Evolutionary conservation across 2,797 vertebrate species (phyloP), one percentile per base, ranked within the genome.

Genomic region (Chelon labrosus): DNA sequence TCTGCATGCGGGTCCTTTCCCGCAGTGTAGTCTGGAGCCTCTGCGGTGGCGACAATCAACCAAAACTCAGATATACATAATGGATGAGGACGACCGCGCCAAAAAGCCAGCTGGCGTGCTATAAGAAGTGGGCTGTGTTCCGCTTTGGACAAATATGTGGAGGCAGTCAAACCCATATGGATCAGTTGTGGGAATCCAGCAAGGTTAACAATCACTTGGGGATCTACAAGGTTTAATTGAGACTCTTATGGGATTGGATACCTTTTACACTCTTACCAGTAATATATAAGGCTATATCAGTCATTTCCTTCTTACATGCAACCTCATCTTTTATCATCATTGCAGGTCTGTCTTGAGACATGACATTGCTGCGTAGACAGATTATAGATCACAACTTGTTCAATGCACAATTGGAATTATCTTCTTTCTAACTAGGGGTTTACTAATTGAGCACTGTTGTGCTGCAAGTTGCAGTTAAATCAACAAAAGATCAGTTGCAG

Each of bases 51-150:
- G 82, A 87, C 80, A 80, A 84, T 89, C 87, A 80, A 84, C 79
- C 62, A 85, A 79, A 86, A 85, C 79, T 83, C 78, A 69, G 77
- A 87, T 78, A 90, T 91, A 81, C 85, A 93, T 91, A 89, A 94
- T 91, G 86, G 70, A 93, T 91, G 84, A 89, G 80, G 58, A 75
- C 60, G 22, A 75, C 31, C 35, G 58, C 86, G 82, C 75, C 86
- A 88, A 69, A 62, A 58, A 89, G 80, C 77, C 82, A 89, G 86
- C 86, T 91, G 86, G 90, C 84, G 75, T 62, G 59, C 85, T 79
- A 83, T 78, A 79, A 89, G 88, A 90, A 75, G 81, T 85, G 77
- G 73, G 73, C 85, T 86, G 73, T 89, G 79, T 74, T 85, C 76
- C 73, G 80, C 80, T 79, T 82, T 66, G 72, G 79, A 88, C 83